Base-by-base conservation (phyloP, 2,888 invertebrate genomes). In the Drosophila dives region DNA sequence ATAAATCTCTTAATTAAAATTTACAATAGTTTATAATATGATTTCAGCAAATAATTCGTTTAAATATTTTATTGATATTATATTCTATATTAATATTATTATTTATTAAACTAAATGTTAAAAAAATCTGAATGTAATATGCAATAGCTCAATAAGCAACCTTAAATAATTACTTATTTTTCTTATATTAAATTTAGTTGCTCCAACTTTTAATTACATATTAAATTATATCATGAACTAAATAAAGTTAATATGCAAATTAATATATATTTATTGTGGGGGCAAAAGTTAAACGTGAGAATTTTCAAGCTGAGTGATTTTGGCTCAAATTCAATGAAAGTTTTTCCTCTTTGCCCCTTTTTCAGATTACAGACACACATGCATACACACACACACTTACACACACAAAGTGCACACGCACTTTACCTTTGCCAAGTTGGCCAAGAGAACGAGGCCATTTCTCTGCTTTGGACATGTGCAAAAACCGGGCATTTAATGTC, bases 391-490 rank as follows among this genome's bases (percentile, higher is more conserved):
- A 66, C 86, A 81, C 15, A 20, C 55, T 32, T 12, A 55, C 34
- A 26, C 34, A 62, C 12, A 51, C 3, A n/a, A n/a, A n/a, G n/a
- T 17, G 26, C 29, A 49, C 45, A 77, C 85, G 70, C 86, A 82
- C 80, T 84, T 69, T 77, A 76, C 85, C 87, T 82, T 82, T 80
- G 20, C 32, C 32, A 59, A 48, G 29, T 38, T 60, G 48, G 69
- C 53, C 42, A 49, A n/a, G 12, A 56, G 36, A 34, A 53, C 58
- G 51, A 42, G 63, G 67, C 56, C 78, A 62, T 59, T 77, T 84
- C 76, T 84, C 82, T 85, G 85, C 80, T 85, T 79, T 68, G 68
- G 85, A 86, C 84, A 77, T 81, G 81, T 83, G 72, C 80, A 78
- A 74, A 74, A 45, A 86, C 73, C 64, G 75, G 78, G 68, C 76